Conservation (phyloP, 2,888 invertebrate species). For the Unio pictorum region DNA sequence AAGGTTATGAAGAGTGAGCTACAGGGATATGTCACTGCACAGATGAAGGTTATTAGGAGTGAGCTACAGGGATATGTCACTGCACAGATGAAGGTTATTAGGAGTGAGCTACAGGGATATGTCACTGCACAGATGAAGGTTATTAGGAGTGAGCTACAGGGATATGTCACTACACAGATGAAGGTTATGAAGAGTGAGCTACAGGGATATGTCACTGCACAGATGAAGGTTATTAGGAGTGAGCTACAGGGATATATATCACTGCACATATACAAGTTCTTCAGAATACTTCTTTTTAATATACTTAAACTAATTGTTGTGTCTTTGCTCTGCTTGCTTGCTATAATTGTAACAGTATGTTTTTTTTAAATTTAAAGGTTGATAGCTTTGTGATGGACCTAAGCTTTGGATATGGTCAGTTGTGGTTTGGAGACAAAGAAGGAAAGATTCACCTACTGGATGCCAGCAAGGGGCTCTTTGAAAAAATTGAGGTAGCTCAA, state of each 20-base stretch:
- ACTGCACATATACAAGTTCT: background rate
- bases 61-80: background rate
- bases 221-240: background rate
- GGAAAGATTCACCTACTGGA: conserved; percentile 61
- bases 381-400: conserved; percentile 50
- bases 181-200: too few relatives aligned
- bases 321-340: background rate
- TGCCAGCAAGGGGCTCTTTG: conserved; percentile 57
- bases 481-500: conserved; percentile 50
- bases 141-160: too few relatives aligned
- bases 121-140: too few relatives aligned
- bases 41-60: too few relatives aligned
- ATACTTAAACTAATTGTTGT: background rate
- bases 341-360: background rate
- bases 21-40: too few relatives aligned
- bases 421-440: conserved; percentile 65
- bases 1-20: too few relatives aligned
- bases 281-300: background rate
- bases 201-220: background rate
- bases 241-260: background rate
- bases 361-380: conserved; percentile 10
- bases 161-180: too few relatives aligned
- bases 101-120: too few relatives aligned
- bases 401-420: conserved; percentile 60
- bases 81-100: background rate